Evolutionary conservation across 2,797 vertebrate species (phyloP).

Genomic region (Trichosurus vulpecula): DNA sequence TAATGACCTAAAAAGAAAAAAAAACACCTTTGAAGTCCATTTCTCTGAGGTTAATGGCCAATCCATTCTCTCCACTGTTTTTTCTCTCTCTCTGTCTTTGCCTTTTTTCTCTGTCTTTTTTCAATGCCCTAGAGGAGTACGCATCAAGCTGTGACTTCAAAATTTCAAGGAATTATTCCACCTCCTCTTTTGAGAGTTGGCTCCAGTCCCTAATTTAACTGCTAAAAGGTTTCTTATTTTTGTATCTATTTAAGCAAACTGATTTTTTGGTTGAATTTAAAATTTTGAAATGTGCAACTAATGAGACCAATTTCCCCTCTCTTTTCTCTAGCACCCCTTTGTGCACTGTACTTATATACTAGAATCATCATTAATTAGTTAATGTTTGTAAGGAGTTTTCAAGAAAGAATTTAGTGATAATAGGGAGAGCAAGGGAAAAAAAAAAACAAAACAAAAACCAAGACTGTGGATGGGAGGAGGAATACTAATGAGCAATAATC

Average conservation of each 20-base stretch:
- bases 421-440: conserved; percentile 5
- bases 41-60: not conserved
- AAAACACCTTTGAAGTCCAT: not conserved
- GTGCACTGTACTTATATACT: conserved; percentile 40
- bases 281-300: conserved; percentile 59
- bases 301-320: conserved; percentile 59
- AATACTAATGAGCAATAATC: conserved; percentile 68
- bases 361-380: conserved; percentile 61
- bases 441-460: not conserved
- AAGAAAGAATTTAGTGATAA: conserved; percentile 51
- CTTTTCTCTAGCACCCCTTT: conserved; percentile 49
- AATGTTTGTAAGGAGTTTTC: conserved; percentile 58
- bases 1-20: not conserved
- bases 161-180: conserved; percentile 54
- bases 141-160: conserved; percentile 41
- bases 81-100: conserved; percentile 3
- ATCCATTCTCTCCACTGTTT: conserved; percentile 6
- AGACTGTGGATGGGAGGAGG: not conserved
- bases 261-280: conserved; percentile 49
- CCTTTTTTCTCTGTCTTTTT: not conserved
- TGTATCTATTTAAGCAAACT: conserved; percentile 42
- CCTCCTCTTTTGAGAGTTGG: conserved; percentile 46
- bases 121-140: conserved; percentile 13
- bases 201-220: conserved; percentile 25
- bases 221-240: conserved; percentile 36